These are phyloP conservation scores for Radopholus similis DNA, from an alignment of 1,140 invertebrate species.

Conservation along the genomic window DNA sequence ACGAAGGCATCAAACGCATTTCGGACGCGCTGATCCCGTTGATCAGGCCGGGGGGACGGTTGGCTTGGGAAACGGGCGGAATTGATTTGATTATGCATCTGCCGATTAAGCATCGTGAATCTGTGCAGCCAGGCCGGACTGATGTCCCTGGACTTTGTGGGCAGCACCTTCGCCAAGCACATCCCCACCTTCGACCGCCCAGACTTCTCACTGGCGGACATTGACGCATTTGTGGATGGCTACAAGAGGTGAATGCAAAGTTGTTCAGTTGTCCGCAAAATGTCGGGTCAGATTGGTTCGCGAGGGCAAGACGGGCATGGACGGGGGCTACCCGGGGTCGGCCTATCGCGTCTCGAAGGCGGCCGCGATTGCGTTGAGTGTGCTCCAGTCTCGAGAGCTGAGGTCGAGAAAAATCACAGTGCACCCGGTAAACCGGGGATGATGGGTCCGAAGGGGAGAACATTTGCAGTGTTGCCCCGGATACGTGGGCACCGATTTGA, in stretches of 20 bases:
- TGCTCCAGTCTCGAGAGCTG: slow-evolving; percentile 34
- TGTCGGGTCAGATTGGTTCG: slow-evolving; percentile 4
- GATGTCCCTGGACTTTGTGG: no score
- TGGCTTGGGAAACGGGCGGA: no score
- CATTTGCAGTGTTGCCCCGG: slow-evolving; percentile 61
- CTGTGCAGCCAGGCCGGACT: slow-evolving; percentile 69
- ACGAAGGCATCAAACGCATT: slow-evolving; percentile 67
- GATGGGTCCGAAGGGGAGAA: no score
- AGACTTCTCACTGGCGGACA: slow-evolving; percentile 65
- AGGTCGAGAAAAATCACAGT: slow-evolving; percentile 27
- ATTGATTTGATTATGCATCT: no score
- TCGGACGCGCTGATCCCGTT: slow-evolving; percentile 71
- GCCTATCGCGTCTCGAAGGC: slow-evolving; percentile 70
- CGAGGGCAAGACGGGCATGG: no score
- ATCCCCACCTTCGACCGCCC: slow-evolving; percentile 62
- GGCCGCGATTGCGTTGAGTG: slow-evolving; percentile 44
- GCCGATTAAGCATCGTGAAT: slow-evolving; percentile 74
- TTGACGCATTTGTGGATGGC: slow-evolving; percentile 70
- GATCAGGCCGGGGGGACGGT: no score
- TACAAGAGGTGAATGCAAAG: slow-evolving; percentile 15
- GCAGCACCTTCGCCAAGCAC: slow-evolving; percentile 62
- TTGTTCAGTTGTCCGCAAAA: no score
- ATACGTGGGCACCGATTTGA: slow-evolving; percentile 74
- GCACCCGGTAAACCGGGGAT: slow-evolving; percentile 36
- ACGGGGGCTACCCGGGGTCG: slow-evolving; percentile 66